Percentiles rank a stretch among this genome's conserved stretches.
These are phyloP conservation scores for Glaucomys volans DNA, from an alignment of 2,113 vertebrate genomes.

Conservation along the genomic window DNA sequence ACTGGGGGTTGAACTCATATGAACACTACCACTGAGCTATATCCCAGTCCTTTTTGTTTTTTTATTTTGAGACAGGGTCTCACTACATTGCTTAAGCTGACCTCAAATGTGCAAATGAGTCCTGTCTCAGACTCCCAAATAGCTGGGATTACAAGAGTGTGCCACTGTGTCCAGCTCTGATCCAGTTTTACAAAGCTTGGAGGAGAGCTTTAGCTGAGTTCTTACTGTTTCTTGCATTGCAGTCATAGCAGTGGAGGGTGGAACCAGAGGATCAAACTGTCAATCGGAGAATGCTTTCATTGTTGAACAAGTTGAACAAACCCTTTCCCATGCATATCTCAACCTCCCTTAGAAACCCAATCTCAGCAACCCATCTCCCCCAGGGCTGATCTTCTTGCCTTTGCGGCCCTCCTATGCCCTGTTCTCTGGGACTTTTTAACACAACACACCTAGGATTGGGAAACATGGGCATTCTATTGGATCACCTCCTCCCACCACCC, in stretches of 20 bases:
- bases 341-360: neutral
- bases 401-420: neutral
- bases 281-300: neutral
- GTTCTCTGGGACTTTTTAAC: neutral
- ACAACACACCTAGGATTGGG: neutral
- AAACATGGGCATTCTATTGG: neutral
- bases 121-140: neutral
- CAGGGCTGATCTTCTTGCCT: neutral
- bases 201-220: neutral
- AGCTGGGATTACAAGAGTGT: neutral
- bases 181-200: neutral
- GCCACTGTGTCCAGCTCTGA: neutral
- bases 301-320: neutral
- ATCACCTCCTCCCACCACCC: too few relatives aligned
- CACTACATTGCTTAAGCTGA: neutral
- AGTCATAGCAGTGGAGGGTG: neutral
- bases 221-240: slow-evolving; percentile 10
- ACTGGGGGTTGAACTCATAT: neutral
- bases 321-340: neutral
- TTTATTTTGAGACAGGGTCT: neutral
- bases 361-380: neutral
- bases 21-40: neutral
- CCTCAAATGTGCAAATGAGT: neutral
- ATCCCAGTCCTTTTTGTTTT: neutral
- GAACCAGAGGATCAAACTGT: neutral